A percentile compares a stretch with the other conserved stretches of the same genome.
Conservation (phyloP, 2,113 vertebrate genomes). For the Daphoenositta chrysoptera region DNA sequence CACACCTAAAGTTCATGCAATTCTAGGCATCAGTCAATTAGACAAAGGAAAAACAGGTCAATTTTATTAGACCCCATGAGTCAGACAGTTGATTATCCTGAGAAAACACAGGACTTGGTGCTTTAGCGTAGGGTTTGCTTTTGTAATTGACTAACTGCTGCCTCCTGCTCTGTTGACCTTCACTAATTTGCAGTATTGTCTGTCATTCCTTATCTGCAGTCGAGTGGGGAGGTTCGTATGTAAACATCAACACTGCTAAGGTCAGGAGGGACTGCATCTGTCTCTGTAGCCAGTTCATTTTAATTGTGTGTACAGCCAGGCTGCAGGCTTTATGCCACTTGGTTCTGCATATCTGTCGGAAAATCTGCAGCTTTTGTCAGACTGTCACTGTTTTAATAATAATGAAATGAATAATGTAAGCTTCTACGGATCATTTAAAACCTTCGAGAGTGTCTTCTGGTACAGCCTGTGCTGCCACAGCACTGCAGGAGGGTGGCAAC, state of each 20-base stretch:
- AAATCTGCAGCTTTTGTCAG: background rate
- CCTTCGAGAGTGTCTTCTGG: background rate
- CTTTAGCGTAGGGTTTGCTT: conserved; percentile 53
- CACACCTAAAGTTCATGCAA: conserved; percentile 63
- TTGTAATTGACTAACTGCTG: conserved; percentile 66
- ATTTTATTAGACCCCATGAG: conserved; percentile 64
- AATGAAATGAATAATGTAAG: background rate
- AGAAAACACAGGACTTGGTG: conserved; percentile 65
- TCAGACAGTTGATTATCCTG: conserved; percentile 70
- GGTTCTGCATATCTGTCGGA: background rate
- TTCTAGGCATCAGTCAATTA: conserved; percentile 65
- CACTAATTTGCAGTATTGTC: conserved; percentile 66
- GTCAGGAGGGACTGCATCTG: background rate
- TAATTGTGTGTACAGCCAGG: background rate
- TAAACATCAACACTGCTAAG: conserved; percentile 55
- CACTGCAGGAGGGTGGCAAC: accelerated
- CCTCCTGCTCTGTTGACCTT: conserved; percentile 68
- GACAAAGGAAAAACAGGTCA: conserved; percentile 59
- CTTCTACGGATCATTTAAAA: background rate
- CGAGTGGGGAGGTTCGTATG: background rate
- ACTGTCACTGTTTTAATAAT: background rate
- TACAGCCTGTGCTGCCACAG: accelerated
- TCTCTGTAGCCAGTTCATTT: conserved; percentile 18
- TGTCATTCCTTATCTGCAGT: conserved; percentile 65
- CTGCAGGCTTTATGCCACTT: background rate